Percentiles rank a stretch among this genome's conserved stretches.
These are phyloP conservation scores for Gobius niger DNA, from an alignment of 2,113 vertebrate genomes.

Conservation along the genomic window DNA sequence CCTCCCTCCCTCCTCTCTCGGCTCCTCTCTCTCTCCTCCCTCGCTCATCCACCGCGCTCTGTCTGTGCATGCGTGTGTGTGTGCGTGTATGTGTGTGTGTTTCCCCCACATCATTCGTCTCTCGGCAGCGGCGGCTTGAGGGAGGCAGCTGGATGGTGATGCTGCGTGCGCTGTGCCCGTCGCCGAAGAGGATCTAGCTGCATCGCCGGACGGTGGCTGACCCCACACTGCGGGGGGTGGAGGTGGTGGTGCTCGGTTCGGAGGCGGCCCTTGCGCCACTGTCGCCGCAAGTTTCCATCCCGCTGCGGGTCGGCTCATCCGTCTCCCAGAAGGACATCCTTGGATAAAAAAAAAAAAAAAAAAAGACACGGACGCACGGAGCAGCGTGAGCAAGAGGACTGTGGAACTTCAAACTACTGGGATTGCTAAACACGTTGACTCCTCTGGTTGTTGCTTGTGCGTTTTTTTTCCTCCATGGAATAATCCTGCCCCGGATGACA, in stretches of 20 bases:
- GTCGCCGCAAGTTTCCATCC: conserved; percentile 43
- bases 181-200: conserved; percentile 45
- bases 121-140: conserved; percentile 57
- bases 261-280: conserved; percentile 3
- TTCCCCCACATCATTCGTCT: conserved; percentile 54
- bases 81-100: conserved; percentile 4
- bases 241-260: conserved; percentile 1
- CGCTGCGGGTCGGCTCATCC: conserved; percentile 21
- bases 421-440: background rate
- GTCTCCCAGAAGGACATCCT: conserved; percentile 50
- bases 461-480: conserved; percentile 11
- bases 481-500: conserved; percentile 51
- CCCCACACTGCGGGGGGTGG: conserved; percentile 14
- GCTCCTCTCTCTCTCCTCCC: conserved; percentile 58
- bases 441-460: conserved; percentile 6
- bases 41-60: conserved; percentile 50
- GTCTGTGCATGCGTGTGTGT: conserved; percentile 39
- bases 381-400: conserved; percentile 43
- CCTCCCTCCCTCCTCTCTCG: conserved; percentile 41
- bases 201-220: conserved; percentile 38
- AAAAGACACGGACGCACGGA: conserved; percentile 49
- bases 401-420: conserved; percentile 26
- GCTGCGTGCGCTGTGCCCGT: conserved; percentile 39
- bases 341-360: conserved; percentile 27
- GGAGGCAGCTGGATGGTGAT: conserved; percentile 55